phyloP scores from a whole-genome alignment of 2,113 vertebrate species.

The Lutjanus erythropterus region DNA sequence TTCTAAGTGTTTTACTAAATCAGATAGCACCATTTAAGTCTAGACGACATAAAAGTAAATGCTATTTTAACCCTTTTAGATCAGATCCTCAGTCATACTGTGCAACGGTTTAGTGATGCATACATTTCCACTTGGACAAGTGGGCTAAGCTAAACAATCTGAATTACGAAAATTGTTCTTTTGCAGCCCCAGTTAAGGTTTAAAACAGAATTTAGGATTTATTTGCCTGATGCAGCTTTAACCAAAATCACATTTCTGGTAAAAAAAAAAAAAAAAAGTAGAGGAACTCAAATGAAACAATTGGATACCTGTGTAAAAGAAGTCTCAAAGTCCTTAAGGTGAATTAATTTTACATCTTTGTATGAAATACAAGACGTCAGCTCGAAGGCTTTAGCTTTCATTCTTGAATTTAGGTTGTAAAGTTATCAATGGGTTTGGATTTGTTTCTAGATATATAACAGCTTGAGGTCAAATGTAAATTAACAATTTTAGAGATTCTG shows the following conservation, averaged over 20 bases:
- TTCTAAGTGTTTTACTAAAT: background rate
- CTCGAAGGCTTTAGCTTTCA: background rate
- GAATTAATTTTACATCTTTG: background rate
- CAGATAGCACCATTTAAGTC: background rate
- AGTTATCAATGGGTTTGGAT: background rate
- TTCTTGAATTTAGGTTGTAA: background rate
- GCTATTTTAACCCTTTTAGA: too few relatives aligned
- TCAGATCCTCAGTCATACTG: too few relatives aligned
- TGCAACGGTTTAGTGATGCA: background rate
- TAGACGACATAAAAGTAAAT: too few relatives aligned
- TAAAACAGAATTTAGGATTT: background rate
- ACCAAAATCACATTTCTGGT: background rate
- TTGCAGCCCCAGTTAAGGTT: background rate
- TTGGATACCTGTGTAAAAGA: slow-evolving; percentile 26
- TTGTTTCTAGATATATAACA: background rate
- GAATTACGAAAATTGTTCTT: background rate
- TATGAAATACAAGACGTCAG: background rate
- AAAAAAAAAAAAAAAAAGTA: background rate
- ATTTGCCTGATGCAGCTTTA: slow-evolving; percentile 32
- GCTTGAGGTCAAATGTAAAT: slow-evolving; percentile 7
- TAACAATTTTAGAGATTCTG: background rate
- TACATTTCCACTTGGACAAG: background rate
- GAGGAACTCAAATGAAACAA: background rate
- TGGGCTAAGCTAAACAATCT: background rate
- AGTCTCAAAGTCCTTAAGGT: slow-evolving; percentile 43